Conservation (phyloP, 2,888 invertebrate species). For the Chesias legatella region DNA sequence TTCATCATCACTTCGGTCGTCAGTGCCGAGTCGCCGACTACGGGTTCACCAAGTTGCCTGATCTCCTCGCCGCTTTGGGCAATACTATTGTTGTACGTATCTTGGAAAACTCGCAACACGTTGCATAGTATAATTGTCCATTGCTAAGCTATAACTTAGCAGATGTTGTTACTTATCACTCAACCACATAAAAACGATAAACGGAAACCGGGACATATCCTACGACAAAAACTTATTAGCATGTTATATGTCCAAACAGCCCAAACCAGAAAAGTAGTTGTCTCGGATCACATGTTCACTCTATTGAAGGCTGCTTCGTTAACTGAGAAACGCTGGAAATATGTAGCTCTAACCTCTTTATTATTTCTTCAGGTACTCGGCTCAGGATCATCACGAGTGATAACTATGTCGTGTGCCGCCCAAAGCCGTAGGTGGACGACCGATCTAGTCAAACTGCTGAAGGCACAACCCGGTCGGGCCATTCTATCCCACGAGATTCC, state of each 20-base stretch:
- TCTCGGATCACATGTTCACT: no score
- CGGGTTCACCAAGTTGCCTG: constrained; percentile 95
- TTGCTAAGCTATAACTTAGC: no score
- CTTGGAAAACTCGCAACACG: no score
- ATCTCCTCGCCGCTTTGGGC: constrained; percentile 93
- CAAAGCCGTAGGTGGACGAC: constrained; percentile 95
- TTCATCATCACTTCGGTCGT: constrained; percentile 97
- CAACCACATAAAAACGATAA: no score
- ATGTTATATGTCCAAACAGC: not conserved
- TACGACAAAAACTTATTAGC: no score
- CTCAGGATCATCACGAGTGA: constrained; percentile 90
- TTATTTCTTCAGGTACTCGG: constrained; percentile 86
- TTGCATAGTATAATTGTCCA: no score
- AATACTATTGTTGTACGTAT: constrained; percentile 88
- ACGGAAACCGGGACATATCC: no score
- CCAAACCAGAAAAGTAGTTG: no score
- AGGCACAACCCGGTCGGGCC: constrained; percentile 89
- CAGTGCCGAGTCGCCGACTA: constrained; percentile 98
- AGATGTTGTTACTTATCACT: no score
- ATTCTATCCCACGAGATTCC: constrained; percentile 86
- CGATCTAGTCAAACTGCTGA: constrained; percentile 92
- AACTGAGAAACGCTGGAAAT: no score
- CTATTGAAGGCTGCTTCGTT: no score
- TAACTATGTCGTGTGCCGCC: constrained; percentile 93
- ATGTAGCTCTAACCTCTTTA: no score